phyloP scores from a whole-genome alignment of 2,797 vertebrate species.

The Rhabdomys pumilio region DNA sequence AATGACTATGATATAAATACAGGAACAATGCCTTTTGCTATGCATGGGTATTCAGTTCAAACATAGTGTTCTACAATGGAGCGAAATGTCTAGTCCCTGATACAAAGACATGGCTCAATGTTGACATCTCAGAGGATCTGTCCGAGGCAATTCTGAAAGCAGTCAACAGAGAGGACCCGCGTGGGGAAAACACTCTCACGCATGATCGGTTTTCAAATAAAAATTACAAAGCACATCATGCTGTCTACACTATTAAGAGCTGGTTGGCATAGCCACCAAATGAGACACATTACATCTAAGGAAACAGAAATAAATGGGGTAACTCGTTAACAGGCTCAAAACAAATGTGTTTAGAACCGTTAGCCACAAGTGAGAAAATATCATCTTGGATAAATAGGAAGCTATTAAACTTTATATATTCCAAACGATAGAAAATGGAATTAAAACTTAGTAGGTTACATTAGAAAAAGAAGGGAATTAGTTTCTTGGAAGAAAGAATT shows the following conservation, averaged over 20 bases:
- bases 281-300: not conserved
- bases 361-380: slow-evolving; percentile 20
- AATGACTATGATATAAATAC: not conserved
- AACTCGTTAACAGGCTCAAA: slow-evolving; percentile 19
- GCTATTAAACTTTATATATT: slow-evolving; percentile 16
- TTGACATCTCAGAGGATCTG: not conserved
- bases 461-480: not conserved
- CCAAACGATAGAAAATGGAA: not conserved
- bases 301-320: slow-evolving; percentile 41
- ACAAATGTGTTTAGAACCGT: slow-evolving; percentile 28
- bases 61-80: not conserved
- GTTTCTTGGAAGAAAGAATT: not conserved
- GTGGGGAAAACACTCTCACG: not conserved
- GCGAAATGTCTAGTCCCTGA: not conserved
- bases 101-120: not conserved
- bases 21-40: not conserved
- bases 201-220: not conserved
- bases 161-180: not conserved
- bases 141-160: not conserved
- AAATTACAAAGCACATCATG: slow-evolving; percentile 15
- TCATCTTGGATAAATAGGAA: not conserved
- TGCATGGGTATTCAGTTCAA: not conserved
- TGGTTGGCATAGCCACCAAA: not conserved
- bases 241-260: not conserved
- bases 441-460: not conserved